Evolutionary conservation across 2,888 invertebrate species (phyloP).

Genomic region (Blastobasis adustella): DNA sequence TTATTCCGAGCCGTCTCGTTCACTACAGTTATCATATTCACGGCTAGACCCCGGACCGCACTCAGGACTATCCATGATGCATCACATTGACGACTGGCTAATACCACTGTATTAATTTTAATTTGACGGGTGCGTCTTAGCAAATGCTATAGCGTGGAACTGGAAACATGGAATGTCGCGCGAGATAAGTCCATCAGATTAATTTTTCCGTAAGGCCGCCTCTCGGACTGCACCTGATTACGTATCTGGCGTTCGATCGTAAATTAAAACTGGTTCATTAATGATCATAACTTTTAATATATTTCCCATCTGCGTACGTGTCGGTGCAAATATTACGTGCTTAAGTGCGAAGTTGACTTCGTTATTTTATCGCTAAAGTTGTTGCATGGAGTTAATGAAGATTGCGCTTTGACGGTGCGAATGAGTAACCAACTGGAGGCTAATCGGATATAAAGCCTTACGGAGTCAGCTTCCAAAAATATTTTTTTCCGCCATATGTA

Average conservation of each 20-base stretch:
- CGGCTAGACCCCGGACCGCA: no score
- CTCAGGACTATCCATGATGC: no score
- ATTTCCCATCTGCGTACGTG: constrained; percentile 41
- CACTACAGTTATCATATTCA: no score
- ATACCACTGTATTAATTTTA: no score
- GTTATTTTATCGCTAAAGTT: constrained; percentile 27
- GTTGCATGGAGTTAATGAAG: constrained; percentile 20
- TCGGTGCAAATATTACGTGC: constrained; percentile 41
- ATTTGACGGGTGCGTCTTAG: constrained; percentile 21
- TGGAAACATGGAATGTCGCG: constrained; percentile 32
- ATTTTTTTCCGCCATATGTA: no score
- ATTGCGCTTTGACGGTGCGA: no score
- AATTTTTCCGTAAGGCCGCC: constrained; percentile 7
- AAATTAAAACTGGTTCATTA: constrained; percentile 64
- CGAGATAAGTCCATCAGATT: constrained; percentile 31
- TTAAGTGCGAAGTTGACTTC: constrained; percentile 38
- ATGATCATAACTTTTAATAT: constrained; percentile 62
- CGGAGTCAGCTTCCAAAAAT: no score
- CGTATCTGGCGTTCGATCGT: constrained; percentile 51
- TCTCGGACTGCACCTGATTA: constrained; percentile 37
- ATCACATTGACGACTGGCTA: no score
- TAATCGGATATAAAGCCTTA: no score
- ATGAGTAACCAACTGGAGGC: no score
- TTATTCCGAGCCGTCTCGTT: no score
- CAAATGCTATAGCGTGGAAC: constrained; percentile 21